These are phyloP conservation scores for Melikaiella ostensackeni DNA, from an alignment of 2,888 invertebrate species.

Conservation along the genomic window DNA sequence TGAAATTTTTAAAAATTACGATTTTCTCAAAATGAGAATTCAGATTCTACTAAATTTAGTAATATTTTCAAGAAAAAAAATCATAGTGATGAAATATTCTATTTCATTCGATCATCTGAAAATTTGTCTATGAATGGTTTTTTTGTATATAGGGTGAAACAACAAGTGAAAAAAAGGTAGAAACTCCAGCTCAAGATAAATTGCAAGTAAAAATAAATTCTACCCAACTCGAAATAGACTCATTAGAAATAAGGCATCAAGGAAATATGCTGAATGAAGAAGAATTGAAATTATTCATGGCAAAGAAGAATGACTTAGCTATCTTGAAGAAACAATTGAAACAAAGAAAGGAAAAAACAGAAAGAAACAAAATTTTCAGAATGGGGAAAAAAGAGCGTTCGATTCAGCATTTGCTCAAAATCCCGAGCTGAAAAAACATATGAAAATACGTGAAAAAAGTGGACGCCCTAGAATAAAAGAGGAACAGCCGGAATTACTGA, in stretches of 20 bases:
- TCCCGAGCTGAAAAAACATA: not conserved
- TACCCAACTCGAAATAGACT: too few species aligned
- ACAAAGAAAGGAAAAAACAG: too few species aligned
- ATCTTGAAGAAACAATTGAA: not conserved
- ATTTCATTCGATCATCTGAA: too few species aligned
- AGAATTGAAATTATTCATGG: too few species aligned
- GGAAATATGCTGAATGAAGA: too few species aligned
- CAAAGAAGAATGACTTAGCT: not conserved
- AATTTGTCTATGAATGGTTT: not conserved
- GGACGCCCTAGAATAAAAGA: too few species aligned
- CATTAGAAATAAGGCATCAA: too few species aligned
- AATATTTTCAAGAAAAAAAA: not conserved
- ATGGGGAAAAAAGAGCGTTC: conserved; percentile 16
- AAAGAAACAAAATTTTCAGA: not conserved
- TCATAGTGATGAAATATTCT: too few species aligned
- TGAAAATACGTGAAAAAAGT: not conserved
- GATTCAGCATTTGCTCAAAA: not conserved
- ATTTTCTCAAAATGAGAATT: too few species aligned
- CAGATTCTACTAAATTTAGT: too few species aligned
- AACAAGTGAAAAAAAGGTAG: not conserved
- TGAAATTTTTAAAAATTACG: not conserved
- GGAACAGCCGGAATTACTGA: not conserved
- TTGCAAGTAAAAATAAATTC: too few species aligned
- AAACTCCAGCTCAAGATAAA: too few species aligned
- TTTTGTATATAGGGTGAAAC: not conserved